Base-by-base conservation (phyloP, 2,888 invertebrate genomes). In the Pseudanteris insignis region DNA sequence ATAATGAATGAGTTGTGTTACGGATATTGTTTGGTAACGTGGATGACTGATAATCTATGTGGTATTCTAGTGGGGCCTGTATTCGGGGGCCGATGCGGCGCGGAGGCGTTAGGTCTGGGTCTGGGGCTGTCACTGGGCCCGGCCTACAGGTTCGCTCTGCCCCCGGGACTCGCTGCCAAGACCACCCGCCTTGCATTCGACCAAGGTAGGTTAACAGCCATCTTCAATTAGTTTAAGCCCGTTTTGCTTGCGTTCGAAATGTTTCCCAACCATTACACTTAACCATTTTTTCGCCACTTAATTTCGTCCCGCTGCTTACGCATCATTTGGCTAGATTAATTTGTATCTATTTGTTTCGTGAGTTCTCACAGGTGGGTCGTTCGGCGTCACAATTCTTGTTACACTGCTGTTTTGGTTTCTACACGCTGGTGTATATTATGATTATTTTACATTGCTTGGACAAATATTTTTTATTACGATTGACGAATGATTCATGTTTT, bases 21-120 rank as follows among this genome's bases (percentile, higher is more conserved):
- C n/a, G n/a, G n/a, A n/a, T n/a, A n/a, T n/a, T n/a, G n/a, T n/a
- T n/a, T n/a, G n/a, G n/a, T 58, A 64, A 67, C 67, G 70, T 68
- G 51, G 70, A 70, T 70, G 67, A 76, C 73, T 75, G 76, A 77
- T 73, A 72, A 73, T 68, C 69, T 64, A 65, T 68, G 65, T 76
- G 77, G 77, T 79, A 76, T 80, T 81, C 73, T 81, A 81, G 81
- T 80, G 77, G 81, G 81, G 73, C 80, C 79, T 70, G 76, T 80
- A 76, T 79, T 79, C 78, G 79, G 78, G 79, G 81, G 81, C 73
- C 81, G 81, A 79, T 81, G 81, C 80, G 80, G 80, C 74, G 78
- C 79, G 70, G 81, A 81, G 75, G 81, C 81, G 74, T 77, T 81
- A 71, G 80, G 81, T 70, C 77, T 80, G 71, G 81, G 81, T 69